Evolutionary conservation across 2,888 invertebrate species (phyloP), one percentile per base, ranked within the genome.

Genomic region (Scaptomyza polygonia): DNA sequence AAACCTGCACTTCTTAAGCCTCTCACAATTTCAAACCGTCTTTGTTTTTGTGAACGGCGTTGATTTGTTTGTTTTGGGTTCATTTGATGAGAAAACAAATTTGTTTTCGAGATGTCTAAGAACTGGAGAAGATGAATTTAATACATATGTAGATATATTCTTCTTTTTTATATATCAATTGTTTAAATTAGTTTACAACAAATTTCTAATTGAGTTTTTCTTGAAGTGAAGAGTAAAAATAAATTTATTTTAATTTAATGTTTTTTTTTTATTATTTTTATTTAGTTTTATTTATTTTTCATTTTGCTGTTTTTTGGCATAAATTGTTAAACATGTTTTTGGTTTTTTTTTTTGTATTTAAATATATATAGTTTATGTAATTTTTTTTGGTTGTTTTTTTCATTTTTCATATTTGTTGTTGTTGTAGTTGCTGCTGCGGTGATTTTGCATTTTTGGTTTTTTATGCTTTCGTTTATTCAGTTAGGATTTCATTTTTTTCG

Each of bases 261-360:
- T 39, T 39, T 39, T 16, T 16, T 8, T 39, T 9, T 11, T 34
- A 54, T n/a, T 43, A 52, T 48, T 69, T 77, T 76, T 73, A 58
- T 73, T 72, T 71, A 85, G 58, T 81, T 81, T 85, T 84, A 84
- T 81, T 85, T 74, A 85, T 79, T 71, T 85, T 69, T 67, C 72
- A 79, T 79, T 79, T 80, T 81, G 77, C 74, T 80, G 78, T 75
- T 75, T 67, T 74, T 76, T 68, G 72, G 85, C 79, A 77, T 86
- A 77, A 80, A 78, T 80, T 73, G 76, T 80, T 78, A 80, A 80
- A 80, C 84, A 84, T 80, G 59, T 59, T 63, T 42, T 71, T 67
- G 36, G 61, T 61, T 67, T 73, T 83, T 62, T 58, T 61, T 67
- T 73, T 83, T 62, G 67, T 84, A 81, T 79, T 81, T 81, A 84